Evolutionary conservation across 2,797 vertebrate species (phyloP).

Genomic region (Sebastes matsubarae): DNA sequence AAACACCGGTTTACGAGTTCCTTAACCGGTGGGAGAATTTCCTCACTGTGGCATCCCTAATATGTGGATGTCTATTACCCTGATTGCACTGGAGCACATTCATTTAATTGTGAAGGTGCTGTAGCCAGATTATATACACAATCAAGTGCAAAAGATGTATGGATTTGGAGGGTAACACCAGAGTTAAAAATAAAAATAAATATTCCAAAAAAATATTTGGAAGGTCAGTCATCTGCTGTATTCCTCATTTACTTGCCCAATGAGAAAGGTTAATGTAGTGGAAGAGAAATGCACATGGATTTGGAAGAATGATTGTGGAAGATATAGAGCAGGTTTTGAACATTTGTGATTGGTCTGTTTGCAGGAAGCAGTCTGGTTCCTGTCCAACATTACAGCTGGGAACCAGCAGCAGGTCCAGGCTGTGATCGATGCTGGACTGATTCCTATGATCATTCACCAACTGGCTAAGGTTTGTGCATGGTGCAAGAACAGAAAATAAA

Average conservation of each 20-base stretch:
- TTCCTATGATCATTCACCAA: slow-evolving; percentile 99
- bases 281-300: neutral
- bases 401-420: slow-evolving; percentile 99
- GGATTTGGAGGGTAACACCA: neutral
- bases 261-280: neutral
- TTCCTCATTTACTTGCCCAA: neutral
- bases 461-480: slow-evolving; percentile 91
- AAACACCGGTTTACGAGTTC: too few relatives aligned
- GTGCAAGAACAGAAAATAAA: neutral
- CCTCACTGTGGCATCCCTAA: neutral
- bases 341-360: slow-evolving; percentile 51
- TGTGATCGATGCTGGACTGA: slow-evolving; percentile 97
- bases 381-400: slow-evolving; percentile 99
- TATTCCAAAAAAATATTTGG: neutral
- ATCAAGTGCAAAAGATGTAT: neutral
- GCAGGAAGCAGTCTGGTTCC: slow-evolving; percentile 99
- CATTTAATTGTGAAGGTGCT: neutral
- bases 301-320: neutral
- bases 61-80: neutral
- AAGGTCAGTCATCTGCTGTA: neutral
- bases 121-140: neutral
- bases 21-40: too few relatives aligned
- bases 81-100: neutral
- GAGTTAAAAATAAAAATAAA: neutral
- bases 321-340: neutral